phyloP scores from a whole-genome alignment of 2,888 invertebrate genomes.

The Melanophora roralis region DNA sequence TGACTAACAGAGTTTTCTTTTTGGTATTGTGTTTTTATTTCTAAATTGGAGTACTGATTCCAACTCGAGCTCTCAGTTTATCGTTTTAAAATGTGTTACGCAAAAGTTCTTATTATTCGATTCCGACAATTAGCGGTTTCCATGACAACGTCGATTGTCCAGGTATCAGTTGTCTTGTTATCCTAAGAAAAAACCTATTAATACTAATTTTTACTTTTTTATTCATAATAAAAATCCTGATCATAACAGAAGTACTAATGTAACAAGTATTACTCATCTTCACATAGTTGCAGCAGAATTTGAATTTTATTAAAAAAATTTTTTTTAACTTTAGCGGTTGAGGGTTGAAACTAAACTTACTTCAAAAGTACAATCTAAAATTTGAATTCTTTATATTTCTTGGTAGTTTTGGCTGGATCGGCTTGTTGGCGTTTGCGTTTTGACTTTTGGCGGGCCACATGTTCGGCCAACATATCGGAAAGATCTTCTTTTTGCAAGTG shows the following conservation, averaged over 20 bases:
- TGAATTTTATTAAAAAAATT: conserved; percentile 16
- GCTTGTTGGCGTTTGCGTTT: conserved; percentile 95
- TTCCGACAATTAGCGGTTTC: too few relatives aligned
- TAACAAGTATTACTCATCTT: too few relatives aligned
- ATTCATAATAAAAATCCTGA: background rate
- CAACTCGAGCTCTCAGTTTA: too few relatives aligned
- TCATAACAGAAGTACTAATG: background rate
- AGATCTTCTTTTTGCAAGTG: conserved; percentile 94
- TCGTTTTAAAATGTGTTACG: too few relatives aligned
- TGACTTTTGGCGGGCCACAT: conserved; percentile 97
- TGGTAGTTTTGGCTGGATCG: conserved; percentile 90
- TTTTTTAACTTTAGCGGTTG: background rate
- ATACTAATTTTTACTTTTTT: too few relatives aligned
- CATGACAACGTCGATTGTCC: too few relatives aligned
- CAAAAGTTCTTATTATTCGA: too few relatives aligned
- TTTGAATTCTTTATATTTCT: conserved; percentile 99
- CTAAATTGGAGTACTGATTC: too few relatives aligned
- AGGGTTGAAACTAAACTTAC: conserved; percentile 42
- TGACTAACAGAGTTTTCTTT: too few relatives aligned
- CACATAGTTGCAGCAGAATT: background rate
- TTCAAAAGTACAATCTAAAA: conserved; percentile 80
- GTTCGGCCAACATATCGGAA: conserved; percentile 99
- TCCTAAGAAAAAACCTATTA: too few relatives aligned
- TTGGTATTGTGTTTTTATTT: too few relatives aligned
- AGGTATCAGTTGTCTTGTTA: too few relatives aligned